A percentile compares a stretch with the other conserved stretches of the same genome.
These are phyloP conservation scores for Parus major DNA, from an alignment of 2,113 vertebrate genomes.

Conservation along the genomic window DNA sequence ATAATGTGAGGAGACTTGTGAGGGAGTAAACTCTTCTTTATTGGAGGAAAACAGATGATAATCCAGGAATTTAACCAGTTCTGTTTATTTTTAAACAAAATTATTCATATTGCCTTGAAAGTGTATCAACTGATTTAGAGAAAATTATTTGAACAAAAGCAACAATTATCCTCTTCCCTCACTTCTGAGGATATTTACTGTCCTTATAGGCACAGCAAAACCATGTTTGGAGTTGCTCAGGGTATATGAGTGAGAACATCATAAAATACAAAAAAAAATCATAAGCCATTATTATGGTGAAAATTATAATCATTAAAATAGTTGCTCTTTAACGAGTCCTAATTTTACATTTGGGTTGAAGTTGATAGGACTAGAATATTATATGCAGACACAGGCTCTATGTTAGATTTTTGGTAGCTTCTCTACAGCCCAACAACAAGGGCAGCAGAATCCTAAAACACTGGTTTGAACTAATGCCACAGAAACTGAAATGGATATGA, in stretches of 20 bases:
- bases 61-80: background rate
- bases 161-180: background rate
- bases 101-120: background rate
- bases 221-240: background rate
- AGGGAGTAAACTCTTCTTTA: background rate
- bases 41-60: background rate
- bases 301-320: background rate
- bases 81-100: slow-evolving; percentile 2
- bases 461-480: background rate
- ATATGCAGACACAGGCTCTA: background rate
- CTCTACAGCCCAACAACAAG: background rate
- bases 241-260: background rate
- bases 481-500: background rate
- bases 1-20: background rate
- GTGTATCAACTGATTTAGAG: accelerated
- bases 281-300: background rate
- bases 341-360: background rate
- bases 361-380: background rate
- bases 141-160: background rate
- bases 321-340: background rate
- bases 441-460: background rate
- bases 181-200: background rate
- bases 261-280: background rate
- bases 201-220: background rate
- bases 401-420: background rate